These are phyloP conservation scores for Drosophila algonquin DNA, from an alignment of 2,888 invertebrate species.

Conservation along the genomic window DNA sequence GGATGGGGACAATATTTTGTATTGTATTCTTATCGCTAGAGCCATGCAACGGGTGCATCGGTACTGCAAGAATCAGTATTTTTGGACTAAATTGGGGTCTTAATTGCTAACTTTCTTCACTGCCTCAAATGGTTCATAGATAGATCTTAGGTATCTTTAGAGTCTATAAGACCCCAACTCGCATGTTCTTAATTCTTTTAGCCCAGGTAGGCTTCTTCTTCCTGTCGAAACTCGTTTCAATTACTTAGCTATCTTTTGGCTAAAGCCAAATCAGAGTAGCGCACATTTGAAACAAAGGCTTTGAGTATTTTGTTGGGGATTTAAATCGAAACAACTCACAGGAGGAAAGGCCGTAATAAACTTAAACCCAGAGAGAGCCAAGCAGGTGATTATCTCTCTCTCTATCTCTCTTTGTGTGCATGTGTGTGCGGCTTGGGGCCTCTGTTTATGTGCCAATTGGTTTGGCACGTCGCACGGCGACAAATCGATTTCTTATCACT, in stretches of 20 bases:
- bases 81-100: too few species aligned
- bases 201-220: neutral
- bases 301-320: conserved; percentile 73
- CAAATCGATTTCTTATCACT: conserved; percentile 80
- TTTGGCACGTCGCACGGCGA: conserved; percentile 72
- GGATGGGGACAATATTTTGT: too few species aligned
- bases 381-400: conserved; percentile 4
- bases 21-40: too few species aligned
- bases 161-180: neutral
- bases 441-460: conserved; percentile 76
- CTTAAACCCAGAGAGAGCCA: conserved; percentile 45
- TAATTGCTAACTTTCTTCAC: too few species aligned
- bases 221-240: conserved; percentile 60
- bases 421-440: conserved; percentile 37
- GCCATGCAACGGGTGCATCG: too few species aligned
- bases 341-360: conserved; percentile 70
- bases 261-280: conserved; percentile 60
- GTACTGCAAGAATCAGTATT: too few species aligned
- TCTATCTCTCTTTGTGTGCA: neutral
- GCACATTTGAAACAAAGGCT: conserved; percentile 58
- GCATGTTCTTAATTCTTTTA: neutral
- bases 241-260: conserved; percentile 40
- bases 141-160: neutral
- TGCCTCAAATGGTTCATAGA: too few species aligned
- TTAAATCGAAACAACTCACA: conserved; percentile 68